A percentile compares a stretch with the other conserved stretches of the same genome.
phyloP scores from a whole-genome alignment of 1,140 invertebrate species.

The Leptinotarsa lineolata region DNA sequence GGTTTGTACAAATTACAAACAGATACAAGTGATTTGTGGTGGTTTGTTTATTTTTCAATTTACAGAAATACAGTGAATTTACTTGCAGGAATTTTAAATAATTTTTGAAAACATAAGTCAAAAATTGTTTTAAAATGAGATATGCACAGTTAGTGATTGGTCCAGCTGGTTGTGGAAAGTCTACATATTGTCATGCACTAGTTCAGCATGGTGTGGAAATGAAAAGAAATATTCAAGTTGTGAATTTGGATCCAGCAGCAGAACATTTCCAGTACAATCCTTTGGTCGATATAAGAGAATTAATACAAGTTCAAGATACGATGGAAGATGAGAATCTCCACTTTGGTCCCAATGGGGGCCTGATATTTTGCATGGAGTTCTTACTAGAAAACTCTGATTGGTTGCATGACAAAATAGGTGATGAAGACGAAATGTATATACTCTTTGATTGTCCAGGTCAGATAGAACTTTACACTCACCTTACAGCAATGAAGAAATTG shows the following conservation, averaged over 20 bases:
- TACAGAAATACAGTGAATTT: no score
- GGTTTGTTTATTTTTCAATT: no score
- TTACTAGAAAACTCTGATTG: conserved; percentile 89
- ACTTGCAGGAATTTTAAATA: no score
- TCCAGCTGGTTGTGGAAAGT: conserved; percentile 96
- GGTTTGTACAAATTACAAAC: no score
- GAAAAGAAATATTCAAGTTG: conserved; percentile 78
- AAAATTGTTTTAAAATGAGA: conserved; percentile 65
- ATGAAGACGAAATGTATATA: conserved; percentile 89
- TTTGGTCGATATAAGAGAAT: conserved; percentile 85
- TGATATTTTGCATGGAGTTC: conserved; percentile 97
- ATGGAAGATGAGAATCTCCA: conserved; percentile 96
- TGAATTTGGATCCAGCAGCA: conserved; percentile 97
- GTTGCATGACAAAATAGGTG: conserved; percentile 81
- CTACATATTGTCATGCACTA: conserved; percentile 92
- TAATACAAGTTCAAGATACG: conserved; percentile 94
- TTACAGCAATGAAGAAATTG: conserved; percentile 84
- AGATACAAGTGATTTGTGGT: no score
- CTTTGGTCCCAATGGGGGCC: conserved; percentile 94
- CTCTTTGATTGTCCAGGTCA: conserved; percentile 99
- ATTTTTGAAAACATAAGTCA: no score
- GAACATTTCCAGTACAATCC: conserved; percentile 94
- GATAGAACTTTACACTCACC: conserved; percentile 97
- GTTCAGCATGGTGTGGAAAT: conserved; percentile 80
- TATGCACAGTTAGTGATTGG: conserved; percentile 95